Conservation (phyloP, 1,140 invertebrate genomes). For the Xylocopa sonorina region DNA sequence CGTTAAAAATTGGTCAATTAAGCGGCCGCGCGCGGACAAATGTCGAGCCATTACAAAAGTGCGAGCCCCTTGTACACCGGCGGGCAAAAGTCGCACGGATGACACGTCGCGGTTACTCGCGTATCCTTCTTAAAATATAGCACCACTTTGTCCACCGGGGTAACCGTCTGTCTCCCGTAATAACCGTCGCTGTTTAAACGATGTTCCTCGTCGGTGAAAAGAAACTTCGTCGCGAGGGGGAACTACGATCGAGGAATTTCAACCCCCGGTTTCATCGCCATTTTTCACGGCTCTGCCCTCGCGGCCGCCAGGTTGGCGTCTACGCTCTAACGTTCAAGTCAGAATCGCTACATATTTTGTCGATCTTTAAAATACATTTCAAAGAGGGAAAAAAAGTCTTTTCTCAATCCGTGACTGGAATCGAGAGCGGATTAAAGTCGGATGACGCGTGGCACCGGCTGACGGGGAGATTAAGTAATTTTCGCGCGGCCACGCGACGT, state of each 20-base stretch:
- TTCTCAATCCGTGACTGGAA: not conserved
- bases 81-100: constrained; percentile 33
- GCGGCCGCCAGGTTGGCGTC: too few relatives aligned
- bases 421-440: not conserved
- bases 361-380: too few relatives aligned
- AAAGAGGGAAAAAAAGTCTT: too few relatives aligned
- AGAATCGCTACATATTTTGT: too few relatives aligned
- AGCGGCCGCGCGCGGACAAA: constrained; percentile 43
- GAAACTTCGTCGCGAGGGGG: not conserved
- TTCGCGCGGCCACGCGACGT: constrained; percentile 9
- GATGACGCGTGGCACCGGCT: not conserved
- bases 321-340: too few relatives aligned
- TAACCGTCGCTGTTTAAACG: constrained; percentile 53
- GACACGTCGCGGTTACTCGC: constrained; percentile 51
- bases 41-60: constrained; percentile 53
- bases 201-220: not conserved
- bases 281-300: too few relatives aligned
- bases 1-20: constrained; percentile 54
- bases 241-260: not conserved
- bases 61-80: constrained; percentile 10
- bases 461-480: constrained; percentile 53
- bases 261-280: not conserved
- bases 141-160: constrained; percentile 58
- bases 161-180: constrained; percentile 52
- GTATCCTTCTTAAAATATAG: constrained; percentile 62